phyloP scores from a whole-genome alignment of 2,113 vertebrate species.

The Plotosus lineatus region DNA sequence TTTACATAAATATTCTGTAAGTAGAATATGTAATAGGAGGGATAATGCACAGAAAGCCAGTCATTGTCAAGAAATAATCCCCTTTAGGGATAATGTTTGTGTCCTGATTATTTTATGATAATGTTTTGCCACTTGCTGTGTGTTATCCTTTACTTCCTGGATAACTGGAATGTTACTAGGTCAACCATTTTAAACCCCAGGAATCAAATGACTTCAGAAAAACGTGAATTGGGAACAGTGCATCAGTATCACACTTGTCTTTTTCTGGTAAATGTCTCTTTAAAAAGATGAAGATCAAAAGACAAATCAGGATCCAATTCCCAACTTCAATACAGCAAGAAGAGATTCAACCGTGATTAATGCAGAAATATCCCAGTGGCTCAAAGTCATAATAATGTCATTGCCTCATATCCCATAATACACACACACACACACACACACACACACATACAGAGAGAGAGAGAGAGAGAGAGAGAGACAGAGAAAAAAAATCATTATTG shows the following conservation, averaged over 20 bases:
- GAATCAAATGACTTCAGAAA: background rate
- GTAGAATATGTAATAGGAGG: too few species aligned
- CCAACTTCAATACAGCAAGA: background rate
- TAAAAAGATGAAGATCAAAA: background rate
- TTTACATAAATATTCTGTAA: too few species aligned
- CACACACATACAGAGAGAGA: conserved; percentile 3
- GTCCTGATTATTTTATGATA: too few species aligned
- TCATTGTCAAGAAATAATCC: too few species aligned
- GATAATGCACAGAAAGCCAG: too few species aligned
- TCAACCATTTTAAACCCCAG: background rate
- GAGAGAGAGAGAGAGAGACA: too few species aligned
- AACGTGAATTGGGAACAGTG: background rate
- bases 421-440: conserved; percentile 9
- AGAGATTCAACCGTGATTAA: conserved; percentile 10
- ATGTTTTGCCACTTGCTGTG: too few species aligned
- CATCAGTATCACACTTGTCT: background rate
- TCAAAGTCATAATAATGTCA: conserved; percentile 49
- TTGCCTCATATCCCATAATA: conserved; percentile 25
- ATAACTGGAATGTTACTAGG: too few species aligned
- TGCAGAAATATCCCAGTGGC: conserved; percentile 28
- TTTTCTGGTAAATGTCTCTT: background rate
- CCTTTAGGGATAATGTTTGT: too few species aligned
- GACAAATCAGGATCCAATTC: background rate
- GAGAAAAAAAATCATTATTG: conserved; percentile 36
- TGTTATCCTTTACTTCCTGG: too few species aligned